Conservation (phyloP, 2,113 vertebrate genomes). For the Hippolais icterina region DNA sequence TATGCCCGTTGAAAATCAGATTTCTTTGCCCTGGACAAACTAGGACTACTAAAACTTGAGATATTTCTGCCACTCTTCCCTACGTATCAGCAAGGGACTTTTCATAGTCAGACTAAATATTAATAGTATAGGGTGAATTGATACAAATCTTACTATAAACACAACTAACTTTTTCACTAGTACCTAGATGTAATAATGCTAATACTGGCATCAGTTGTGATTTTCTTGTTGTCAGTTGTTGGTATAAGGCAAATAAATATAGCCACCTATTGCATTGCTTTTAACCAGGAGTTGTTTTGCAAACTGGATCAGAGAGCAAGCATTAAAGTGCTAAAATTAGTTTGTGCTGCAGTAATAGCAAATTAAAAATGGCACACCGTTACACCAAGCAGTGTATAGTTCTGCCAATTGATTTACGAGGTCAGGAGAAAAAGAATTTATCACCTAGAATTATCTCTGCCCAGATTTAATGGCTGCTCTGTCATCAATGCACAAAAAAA, state of each 20-base stretch:
- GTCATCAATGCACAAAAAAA: not conserved
- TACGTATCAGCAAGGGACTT: not conserved
- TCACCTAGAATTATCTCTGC: constrained; percentile 23
- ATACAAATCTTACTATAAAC: not conserved
- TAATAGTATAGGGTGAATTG: not conserved
- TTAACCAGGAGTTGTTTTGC: not conserved
- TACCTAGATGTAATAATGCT: not conserved
- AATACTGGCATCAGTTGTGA: not conserved
- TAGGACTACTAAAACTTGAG: not conserved
- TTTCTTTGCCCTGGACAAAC: not conserved
- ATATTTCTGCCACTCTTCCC: not conserved
- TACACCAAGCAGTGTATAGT: not conserved
- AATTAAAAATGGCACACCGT: constrained; percentile 6
- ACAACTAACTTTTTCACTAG: not conserved
- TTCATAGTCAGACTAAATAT: not conserved
- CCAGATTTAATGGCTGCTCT: constrained; percentile 29
- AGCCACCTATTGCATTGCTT: not conserved
- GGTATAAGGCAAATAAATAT: not conserved
- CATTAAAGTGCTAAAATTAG: constrained; percentile 38
- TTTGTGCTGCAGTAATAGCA: constrained; percentile 12
- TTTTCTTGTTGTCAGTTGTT: constrained; percentile 10
- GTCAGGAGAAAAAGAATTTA: constrained; percentile 35
- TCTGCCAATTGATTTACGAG: constrained; percentile 48
- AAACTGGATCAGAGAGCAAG: not conserved
- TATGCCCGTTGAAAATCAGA: not conserved